These are phyloP conservation scores for Eulemur coronatus DNA, from an alignment of 2,797 vertebrate genomes.

Conservation along the genomic window DNA sequence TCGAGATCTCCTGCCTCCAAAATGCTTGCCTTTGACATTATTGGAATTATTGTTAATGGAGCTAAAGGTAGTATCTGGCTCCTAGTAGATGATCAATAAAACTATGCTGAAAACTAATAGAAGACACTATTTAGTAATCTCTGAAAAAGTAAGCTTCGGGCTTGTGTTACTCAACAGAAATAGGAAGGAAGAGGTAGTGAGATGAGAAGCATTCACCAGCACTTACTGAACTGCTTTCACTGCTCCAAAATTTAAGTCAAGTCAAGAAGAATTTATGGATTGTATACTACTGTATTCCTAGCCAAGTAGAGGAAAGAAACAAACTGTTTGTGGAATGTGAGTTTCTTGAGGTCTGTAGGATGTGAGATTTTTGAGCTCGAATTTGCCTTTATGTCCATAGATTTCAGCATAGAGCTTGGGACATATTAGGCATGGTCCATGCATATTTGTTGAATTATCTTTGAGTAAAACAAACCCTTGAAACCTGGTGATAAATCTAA, in stretches of 20 bases:
- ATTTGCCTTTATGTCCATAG: not conserved
- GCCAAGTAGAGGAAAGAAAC: not conserved
- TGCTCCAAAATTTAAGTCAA: not conserved
- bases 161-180: not conserved
- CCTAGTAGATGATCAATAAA: not conserved
- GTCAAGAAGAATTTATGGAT: not conserved
- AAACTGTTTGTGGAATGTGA: not conserved
- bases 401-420: not conserved
- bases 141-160: not conserved
- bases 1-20: not conserved
- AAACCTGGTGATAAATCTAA: not conserved
- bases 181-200: not conserved
- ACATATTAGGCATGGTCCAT: not conserved
- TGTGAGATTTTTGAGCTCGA: not conserved
- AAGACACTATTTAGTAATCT: not conserved
- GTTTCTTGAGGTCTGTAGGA: not conserved
- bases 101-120: not conserved
- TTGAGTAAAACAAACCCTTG: constrained; percentile 7
- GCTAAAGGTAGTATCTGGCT: not conserved
- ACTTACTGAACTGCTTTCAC: not conserved
- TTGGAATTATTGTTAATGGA: not conserved
- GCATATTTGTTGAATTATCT: not conserved
- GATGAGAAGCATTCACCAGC: not conserved
- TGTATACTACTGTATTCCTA: not conserved
- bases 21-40: not conserved